Conservation (phyloP, 2,888 invertebrate species). For the Teleiodes luculella region DNA sequence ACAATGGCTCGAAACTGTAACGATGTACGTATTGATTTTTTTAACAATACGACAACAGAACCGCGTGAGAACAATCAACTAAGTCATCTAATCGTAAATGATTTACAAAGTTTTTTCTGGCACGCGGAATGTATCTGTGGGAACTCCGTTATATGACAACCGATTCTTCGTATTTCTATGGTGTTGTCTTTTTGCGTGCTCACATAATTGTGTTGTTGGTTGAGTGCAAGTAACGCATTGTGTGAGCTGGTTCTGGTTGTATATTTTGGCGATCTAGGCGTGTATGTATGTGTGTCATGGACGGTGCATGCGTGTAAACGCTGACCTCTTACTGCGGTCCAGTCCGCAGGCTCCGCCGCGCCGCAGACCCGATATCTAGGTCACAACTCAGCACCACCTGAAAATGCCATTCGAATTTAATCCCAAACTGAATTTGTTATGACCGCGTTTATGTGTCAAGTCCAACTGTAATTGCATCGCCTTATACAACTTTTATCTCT, state of each 20-base stretch:
- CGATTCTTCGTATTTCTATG: slow-evolving; percentile 8
- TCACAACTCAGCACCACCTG: slow-evolving; percentile 49
- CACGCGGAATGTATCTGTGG: slow-evolving; percentile 28
- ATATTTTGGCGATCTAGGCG: slow-evolving; percentile 26
- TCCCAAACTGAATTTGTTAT: slow-evolving; percentile 4
- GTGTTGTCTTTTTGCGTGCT: neutral
- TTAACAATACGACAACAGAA: slow-evolving; percentile 23
- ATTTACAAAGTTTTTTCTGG: slow-evolving; percentile 33
- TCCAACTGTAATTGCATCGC: slow-evolving; percentile 2
- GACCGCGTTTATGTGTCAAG: slow-evolving; percentile 2
- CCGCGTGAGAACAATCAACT: slow-evolving; percentile 48
- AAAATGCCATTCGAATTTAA: slow-evolving; percentile 40
- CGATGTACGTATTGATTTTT: slow-evolving; percentile 40
- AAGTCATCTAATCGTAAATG: slow-evolving; percentile 37
- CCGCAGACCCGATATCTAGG: slow-evolving; percentile 52
- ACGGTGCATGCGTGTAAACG: slow-evolving; percentile 36
- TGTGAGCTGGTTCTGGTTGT: slow-evolving; percentile 26
- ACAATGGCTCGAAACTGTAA: slow-evolving; percentile 47
- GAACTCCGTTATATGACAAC: slow-evolving; percentile 28
- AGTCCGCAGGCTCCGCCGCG: slow-evolving; percentile 53
- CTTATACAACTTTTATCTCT: neutral
- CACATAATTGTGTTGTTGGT: neutral
- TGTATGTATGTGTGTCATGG: slow-evolving; percentile 44
- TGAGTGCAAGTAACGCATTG: neutral
- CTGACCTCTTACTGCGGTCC: slow-evolving; percentile 54